Evolutionary conservation across 2,888 invertebrate species (phyloP), one percentile per base, ranked within the genome.

Genomic region (Acrobasis suavella): DNA sequence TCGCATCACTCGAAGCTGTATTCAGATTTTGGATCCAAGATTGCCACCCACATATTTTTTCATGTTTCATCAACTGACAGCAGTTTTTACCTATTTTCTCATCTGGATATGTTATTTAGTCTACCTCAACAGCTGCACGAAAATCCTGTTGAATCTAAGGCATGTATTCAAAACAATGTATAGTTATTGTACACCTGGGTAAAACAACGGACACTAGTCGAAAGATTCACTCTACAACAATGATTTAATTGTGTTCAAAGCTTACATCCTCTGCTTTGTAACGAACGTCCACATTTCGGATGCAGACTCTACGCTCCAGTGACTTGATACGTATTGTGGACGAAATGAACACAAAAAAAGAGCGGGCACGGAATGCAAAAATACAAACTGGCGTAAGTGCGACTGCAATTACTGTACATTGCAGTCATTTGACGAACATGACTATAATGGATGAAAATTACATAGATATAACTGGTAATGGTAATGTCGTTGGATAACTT

Each of bases 241-340:
- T 9, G 12, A 38, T 56, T 42, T 56, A 7, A 56, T 42, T 56
- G 17, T 42, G 17, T 16, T 60, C n/a, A 51, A 51, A 60, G 51
- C 50, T 14, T 14, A 60, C 39, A 60, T 60, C 38, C 51, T 50
- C 32, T 60, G 51, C 42, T 60, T 51, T 50, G 50, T 60, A 14
- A 50, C n/a, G 38, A 37, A 15, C 16, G n/a, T 50, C 15, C 15
- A 32, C 58, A 59, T 59, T 38, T 52, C 51, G 59, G 50, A 50
- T 59, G 59, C 38, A 50, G 50, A 50, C 50, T 60, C 9, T 22
- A 39, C 51, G 60, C 50, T 60, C 50, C 17, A 42, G 39, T 60
- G 60, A 52, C 9, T 51, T 50, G 17, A 60, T 42, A 60, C 32
- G 42, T n/a, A 56, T 49, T 58, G 51, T 60, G 51, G 52, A 60